phyloP scores from a whole-genome alignment of 2,797 vertebrate species.

The Hippoglossus hippoglossus region DNA sequence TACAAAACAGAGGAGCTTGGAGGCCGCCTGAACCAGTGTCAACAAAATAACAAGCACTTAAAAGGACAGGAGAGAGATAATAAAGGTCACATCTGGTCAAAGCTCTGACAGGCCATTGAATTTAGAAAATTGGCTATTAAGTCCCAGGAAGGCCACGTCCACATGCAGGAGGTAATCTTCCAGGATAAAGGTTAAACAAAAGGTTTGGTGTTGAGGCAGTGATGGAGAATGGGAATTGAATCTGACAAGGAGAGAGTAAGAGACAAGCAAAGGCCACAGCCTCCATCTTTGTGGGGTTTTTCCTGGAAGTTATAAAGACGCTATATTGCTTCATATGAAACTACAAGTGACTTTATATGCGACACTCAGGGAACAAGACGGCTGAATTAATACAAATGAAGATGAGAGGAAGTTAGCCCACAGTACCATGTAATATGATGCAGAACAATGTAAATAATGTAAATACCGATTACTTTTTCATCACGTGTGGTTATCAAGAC shows the following conservation, averaged over 20 bases:
- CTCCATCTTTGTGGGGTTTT: not conserved
- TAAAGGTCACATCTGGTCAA: constrained; percentile 62
- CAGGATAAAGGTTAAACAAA: constrained; percentile 24
- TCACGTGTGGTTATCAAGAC: accelerated
- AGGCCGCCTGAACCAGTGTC: no score
- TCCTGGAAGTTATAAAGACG: no score
- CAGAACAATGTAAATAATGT: accelerated
- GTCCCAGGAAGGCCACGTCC: constrained; percentile 20
- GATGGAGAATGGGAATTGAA: not conserved
- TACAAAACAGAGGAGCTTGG: no score
- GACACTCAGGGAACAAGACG: not conserved
- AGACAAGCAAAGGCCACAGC: not conserved
- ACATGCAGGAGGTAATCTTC: constrained; percentile 35
- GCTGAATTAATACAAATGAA: not conserved
- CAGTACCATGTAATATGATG: not conserved
- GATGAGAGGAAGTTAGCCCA: not conserved
- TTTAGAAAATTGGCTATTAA: constrained; percentile 43
- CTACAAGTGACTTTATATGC: not conserved
- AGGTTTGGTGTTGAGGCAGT: constrained; percentile 3
- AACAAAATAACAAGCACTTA: not conserved
- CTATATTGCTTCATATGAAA: not conserved
- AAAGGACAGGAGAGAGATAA: constrained; percentile 21
- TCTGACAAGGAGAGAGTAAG: not conserved
- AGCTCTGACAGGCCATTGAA: constrained; percentile 2
- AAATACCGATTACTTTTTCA: not conserved